Conservation (phyloP, 2,888 invertebrate genomes). For the Tanypteryx hageni region DNA sequence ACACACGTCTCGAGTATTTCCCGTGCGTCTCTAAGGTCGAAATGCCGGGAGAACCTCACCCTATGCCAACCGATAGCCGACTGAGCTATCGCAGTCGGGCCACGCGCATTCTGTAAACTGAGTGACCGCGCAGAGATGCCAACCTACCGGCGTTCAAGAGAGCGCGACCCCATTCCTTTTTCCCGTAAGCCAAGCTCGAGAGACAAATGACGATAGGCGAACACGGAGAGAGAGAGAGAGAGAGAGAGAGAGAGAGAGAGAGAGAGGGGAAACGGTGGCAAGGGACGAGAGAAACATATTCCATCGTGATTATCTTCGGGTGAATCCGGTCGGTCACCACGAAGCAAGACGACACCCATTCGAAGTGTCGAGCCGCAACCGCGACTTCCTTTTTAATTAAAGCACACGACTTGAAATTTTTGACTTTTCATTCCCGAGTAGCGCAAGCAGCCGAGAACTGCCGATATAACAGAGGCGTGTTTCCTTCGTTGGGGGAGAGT, state of each 20-base stretch:
- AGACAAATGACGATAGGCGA: slow-evolving; percentile 12
- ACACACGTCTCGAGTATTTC: too few relatives aligned
- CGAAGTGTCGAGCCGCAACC: too few relatives aligned
- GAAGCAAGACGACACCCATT: too few relatives aligned
- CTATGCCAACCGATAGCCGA: slow-evolving; percentile 70
- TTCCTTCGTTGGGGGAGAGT: too few relatives aligned
- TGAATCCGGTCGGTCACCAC: too few relatives aligned
- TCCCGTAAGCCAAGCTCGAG: not conserved
- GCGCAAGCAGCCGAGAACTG: too few relatives aligned
- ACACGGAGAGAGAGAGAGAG: not conserved
- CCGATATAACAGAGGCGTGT: too few relatives aligned
- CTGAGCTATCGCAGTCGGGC: not conserved
- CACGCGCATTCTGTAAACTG: slow-evolving; percentile 29
- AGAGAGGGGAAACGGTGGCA: not conserved
- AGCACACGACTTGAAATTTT: too few relatives aligned
- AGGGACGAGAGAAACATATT: not conserved
- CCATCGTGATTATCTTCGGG: too few relatives aligned
- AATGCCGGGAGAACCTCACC: slow-evolving; percentile 70
- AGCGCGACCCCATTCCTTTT: not conserved
- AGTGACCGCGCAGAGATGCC: slow-evolving; percentile 58
- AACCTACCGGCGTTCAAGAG: not conserved
- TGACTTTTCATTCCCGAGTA: too few relatives aligned
- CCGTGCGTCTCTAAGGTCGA: slow-evolving; percentile 68
- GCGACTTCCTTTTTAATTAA: too few relatives aligned
- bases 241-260: not conserved